Percentiles rank a stretch among this genome's conserved stretches.
phyloP scores from a whole-genome alignment of 2,888 invertebrate genomes.

The Acanthosepion lycidas region DNA sequence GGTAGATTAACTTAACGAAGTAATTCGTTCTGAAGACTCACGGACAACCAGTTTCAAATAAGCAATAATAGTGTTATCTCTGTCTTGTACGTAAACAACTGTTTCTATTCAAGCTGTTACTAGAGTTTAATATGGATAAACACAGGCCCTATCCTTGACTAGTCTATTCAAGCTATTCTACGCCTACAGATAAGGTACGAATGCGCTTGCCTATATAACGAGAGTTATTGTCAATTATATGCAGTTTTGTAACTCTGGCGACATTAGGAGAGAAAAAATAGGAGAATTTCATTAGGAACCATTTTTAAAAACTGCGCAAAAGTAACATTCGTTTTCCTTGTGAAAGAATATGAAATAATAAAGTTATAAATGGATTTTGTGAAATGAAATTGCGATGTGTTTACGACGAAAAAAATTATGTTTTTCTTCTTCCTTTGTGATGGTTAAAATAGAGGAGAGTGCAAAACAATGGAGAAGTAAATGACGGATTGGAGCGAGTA shows the following conservation, averaged over 20 bases:
- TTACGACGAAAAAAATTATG: neutral
- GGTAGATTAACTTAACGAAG: neutral
- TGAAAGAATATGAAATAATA: neutral
- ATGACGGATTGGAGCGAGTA: too few species aligned
- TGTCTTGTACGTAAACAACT: constrained; percentile 5
- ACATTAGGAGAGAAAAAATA: neutral
- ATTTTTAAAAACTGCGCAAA: neutral
- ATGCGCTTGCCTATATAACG: neutral
- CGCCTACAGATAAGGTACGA: neutral
- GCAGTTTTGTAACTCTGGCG: neutral
- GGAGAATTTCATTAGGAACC: neutral
- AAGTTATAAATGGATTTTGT: neutral
- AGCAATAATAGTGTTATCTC: neutral
- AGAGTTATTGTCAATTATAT: neutral
- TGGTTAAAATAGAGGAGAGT: neutral
- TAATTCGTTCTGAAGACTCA: neutral
- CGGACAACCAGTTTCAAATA: neutral
- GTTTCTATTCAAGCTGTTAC: neutral
- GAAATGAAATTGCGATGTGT: neutral
- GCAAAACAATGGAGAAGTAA: neutral
- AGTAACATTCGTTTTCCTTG: neutral
- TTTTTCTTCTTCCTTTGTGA: neutral
- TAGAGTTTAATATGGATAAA: neutral
- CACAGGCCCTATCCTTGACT: neutral
- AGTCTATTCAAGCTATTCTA: neutral